phyloP scores from a whole-genome alignment of 2,113 vertebrate species.

The Tetrao urogallus region DNA sequence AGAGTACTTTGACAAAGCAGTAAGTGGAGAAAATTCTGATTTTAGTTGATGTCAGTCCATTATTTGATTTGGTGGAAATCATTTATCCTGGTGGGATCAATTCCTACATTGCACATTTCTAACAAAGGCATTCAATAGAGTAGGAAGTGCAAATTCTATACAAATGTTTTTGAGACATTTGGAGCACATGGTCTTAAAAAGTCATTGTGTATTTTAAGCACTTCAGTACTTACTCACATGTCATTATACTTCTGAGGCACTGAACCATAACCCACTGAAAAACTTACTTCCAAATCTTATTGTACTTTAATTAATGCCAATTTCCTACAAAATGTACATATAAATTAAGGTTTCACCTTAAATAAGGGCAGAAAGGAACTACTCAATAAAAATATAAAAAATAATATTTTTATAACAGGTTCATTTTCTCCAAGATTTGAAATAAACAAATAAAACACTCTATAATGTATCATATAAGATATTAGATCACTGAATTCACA shows the following conservation, averaged over 20 bases:
- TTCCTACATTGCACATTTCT: background rate
- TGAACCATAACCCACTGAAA: background rate
- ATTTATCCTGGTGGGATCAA: background rate
- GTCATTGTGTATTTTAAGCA: background rate
- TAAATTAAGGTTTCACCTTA: background rate
- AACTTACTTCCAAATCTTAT: background rate
- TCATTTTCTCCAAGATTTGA: background rate
- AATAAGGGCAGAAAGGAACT: background rate
- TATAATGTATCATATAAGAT: background rate
- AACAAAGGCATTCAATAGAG: background rate
- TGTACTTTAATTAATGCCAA: background rate
- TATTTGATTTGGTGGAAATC: background rate
- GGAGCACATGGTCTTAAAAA: background rate
- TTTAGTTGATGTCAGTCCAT: background rate
- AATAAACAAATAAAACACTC: background rate
- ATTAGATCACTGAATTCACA: background rate
- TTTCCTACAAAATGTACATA: background rate
- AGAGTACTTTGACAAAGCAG: background rate
- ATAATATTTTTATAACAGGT: background rate
- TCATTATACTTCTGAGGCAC: background rate
- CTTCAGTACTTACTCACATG: background rate
- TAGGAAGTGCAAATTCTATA: background rate
- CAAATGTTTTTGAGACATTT: background rate
- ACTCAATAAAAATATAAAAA: background rate
- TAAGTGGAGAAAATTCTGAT: background rate